Evolutionary conservation across 2,888 invertebrate species (phyloP).

Genomic region (Seira ritae): DNA sequence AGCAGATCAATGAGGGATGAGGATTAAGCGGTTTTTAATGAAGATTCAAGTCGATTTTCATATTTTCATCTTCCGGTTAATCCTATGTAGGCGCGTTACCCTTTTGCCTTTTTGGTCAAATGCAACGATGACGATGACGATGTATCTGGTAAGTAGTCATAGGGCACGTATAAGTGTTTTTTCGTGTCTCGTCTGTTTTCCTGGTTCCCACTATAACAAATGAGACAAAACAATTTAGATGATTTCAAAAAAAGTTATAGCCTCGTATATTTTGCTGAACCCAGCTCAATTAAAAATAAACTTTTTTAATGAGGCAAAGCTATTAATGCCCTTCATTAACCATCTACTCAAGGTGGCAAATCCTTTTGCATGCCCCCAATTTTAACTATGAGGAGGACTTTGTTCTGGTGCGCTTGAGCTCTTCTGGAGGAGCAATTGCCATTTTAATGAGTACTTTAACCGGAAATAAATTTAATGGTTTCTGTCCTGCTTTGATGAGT

Average conservation of each 20-base stretch:
- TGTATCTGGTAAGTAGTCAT: not conserved
- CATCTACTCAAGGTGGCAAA: slow-evolving; percentile 8
- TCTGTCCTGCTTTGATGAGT: slow-evolving; percentile 11
- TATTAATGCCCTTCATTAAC: slow-evolving; percentile 11
- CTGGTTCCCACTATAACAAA: not conserved
- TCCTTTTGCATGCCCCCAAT: slow-evolving; percentile 4
- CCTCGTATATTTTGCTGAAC: not conserved
- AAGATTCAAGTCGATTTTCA: not conserved
- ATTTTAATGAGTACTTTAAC: slow-evolving; percentile 11
- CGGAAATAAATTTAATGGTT: slow-evolving; percentile 11
- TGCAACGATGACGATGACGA: not conserved
- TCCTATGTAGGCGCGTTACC: too few relatives aligned
- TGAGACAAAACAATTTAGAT: not conserved
- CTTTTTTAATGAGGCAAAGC: slow-evolving; percentile 11
- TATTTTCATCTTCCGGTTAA: not conserved
- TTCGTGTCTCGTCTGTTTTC: not conserved
- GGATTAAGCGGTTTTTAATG: slow-evolving; percentile 8
- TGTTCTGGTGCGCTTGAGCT: not conserved
- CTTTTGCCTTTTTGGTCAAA: not conserved
- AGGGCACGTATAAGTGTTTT: not conserved
- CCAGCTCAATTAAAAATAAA: not conserved
- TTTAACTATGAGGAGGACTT: not conserved
- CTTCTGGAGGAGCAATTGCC: slow-evolving; percentile 1
- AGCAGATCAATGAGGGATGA: not conserved
- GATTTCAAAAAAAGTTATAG: not conserved